Base-by-base conservation (phyloP, 2,113 vertebrate species). In the Lycocorax pyrrhopterus region DNA sequence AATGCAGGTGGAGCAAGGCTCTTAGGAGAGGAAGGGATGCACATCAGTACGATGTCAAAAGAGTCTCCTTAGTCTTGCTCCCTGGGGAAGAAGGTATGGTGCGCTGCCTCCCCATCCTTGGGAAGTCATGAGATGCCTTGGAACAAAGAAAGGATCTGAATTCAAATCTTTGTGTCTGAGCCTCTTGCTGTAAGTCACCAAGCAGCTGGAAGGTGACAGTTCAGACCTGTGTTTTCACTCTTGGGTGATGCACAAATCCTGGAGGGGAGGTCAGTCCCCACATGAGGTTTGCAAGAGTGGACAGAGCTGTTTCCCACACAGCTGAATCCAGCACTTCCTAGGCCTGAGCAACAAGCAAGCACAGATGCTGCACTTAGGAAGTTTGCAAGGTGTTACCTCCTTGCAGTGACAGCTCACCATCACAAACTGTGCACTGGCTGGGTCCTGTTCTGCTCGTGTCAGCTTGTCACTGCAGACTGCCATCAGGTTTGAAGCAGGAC, bases 401-500 rank as follows among this genome's bases (percentile, higher is more conserved):
- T 69, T 51, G n/a, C 72, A 47, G 86, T 78, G 71, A 76, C 58
- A 23, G 58, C 84, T 78, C 59, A 33, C 37, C 53, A 49, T 64
- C 47, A 37, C 7, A 63, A 77, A 47, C 78, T 49, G 41, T 69
- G 71, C 56, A 6, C 73, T 68, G 60, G 17, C 7, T 82, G 53
- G 64, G 29, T 84, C 83, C 80, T 75, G 64, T 60, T 87, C 58
- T 87, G 81, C 89, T 84, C 29, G 0, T 37, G 27, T 73, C 51
- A 62, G 41, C 43, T 69, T 1, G 1, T 73, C 47, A 26, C 85
- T 84, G 76, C 90, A 84, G 83, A 84, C 76, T 93, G 92, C 89
- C 83, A n/a, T 72, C 69, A 46, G 88, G 83, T 94, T 68, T 84
- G 44, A 78, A 94, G 95, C 92, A 84, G 96, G 89, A 94, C 86